These are phyloP conservation scores for Oscarella lobularis DNA, from an alignment of 37 sponge, comb jelly and placozoan species.

Conservation along the genomic window DNA sequence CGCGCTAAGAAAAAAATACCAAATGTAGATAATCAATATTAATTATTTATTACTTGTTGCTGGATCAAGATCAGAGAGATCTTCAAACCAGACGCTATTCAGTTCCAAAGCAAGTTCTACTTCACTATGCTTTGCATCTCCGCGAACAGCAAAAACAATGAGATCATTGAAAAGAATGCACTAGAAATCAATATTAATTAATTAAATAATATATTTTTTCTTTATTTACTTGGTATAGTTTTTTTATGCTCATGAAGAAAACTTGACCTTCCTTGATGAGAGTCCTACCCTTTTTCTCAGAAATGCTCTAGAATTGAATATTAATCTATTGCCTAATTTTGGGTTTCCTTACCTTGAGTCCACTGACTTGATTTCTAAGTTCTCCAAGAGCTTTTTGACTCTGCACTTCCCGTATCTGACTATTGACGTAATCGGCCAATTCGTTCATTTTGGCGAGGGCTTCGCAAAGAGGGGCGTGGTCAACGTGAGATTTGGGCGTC, in stretches of 20 bases:
- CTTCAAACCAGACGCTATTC: conserved; percentile 83
- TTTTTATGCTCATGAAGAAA: conserved; percentile 63
- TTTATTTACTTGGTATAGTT: conserved; percentile 48
- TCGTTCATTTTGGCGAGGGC: conserved; percentile 50
- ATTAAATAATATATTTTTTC: background rate
- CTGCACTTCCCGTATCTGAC: conserved; percentile 63
- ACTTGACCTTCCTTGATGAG: conserved; percentile 82
- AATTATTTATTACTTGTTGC: conserved; percentile 42
- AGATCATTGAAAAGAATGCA: conserved; percentile 84
- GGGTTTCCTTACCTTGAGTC: conserved; percentile 26
- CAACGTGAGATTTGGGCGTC: conserved; percentile 51
- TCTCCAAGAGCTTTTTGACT: conserved; percentile 47
- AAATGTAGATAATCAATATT: background rate
- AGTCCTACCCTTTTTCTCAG: conserved; percentile 21
- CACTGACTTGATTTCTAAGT: conserved; percentile 59
- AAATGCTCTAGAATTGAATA: conserved; percentile 28
- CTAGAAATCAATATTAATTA: too few species aligned
- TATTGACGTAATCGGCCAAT: conserved; percentile 71
- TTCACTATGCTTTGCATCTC: conserved; percentile 46
- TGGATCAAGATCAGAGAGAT: conserved; percentile 77
- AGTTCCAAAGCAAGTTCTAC: conserved; percentile 66
- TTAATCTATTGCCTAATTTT: too few species aligned
- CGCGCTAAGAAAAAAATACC: background rate
- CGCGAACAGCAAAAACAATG: conserved; percentile 72
- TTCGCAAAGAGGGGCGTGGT: conserved; percentile 34